Evolutionary conservation across 2,888 invertebrate species (phyloP).

Genomic region (Polymixis lichenea): DNA sequence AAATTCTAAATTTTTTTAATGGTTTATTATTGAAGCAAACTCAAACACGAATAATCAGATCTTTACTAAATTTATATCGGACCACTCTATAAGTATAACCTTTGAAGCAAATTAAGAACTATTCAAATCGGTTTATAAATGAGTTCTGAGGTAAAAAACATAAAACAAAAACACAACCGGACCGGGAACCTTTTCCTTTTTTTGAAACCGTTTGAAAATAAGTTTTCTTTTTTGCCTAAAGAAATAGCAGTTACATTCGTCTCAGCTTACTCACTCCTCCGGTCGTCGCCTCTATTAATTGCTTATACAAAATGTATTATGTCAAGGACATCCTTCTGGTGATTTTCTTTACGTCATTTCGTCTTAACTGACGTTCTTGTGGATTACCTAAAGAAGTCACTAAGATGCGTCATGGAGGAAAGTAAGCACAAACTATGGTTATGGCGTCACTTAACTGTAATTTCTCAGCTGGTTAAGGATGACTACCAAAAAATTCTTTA

Average conservation of each 20-base stretch:
- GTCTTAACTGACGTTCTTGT: conserved; percentile 21
- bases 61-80: no score
- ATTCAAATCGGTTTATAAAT: no score
- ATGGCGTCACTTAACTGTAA: conserved; percentile 34
- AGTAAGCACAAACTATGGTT: background rate
- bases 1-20: no score
- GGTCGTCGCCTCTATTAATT: no score
- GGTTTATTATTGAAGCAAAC: no score
- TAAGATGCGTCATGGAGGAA: conserved; percentile 51
- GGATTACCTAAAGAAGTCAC: conserved; percentile 7
- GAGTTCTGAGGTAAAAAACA: no score
- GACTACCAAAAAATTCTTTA: background rate
- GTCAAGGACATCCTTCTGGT: background rate
- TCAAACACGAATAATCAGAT: no score
- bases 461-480: background rate
- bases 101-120: no score
- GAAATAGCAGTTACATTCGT: background rate
- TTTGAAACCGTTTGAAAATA: no score
- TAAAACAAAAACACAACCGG: no score
- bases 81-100: no score
- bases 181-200: no score
- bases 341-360: conserved; percentile 29
- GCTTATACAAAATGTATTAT: conserved; percentile 3
- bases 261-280: background rate
- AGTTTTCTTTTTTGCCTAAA: background rate